Evolutionary conservation across 2,797 vertebrate genomes (phyloP).

Genomic region (Cyprinella venusta): DNA sequence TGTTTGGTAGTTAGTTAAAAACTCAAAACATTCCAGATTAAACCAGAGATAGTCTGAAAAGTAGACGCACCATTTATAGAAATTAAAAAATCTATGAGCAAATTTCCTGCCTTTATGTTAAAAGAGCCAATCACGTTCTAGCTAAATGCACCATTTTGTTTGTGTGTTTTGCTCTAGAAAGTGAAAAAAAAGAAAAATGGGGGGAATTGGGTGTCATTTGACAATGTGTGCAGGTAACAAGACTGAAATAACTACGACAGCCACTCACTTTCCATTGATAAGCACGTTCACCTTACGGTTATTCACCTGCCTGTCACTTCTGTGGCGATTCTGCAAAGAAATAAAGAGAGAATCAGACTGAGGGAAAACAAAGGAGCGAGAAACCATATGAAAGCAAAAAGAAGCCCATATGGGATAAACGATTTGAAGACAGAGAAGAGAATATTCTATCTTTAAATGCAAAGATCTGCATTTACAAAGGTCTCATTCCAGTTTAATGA

Average conservation of each 20-base stretch:
- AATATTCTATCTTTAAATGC: background rate
- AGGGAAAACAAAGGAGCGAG: too few species aligned
- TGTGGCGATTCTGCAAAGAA: constrained; percentile 87
- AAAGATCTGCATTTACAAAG: background rate
- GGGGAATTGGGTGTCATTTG: background rate
- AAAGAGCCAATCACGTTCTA: background rate
- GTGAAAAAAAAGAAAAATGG: too few species aligned
- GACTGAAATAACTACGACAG: background rate
- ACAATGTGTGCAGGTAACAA: constrained; percentile 6
- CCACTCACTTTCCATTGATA: constrained; percentile 86
- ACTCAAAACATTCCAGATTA: background rate
- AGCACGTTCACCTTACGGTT: constrained; percentile 89
- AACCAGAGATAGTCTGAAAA: background rate
- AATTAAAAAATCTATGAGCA: background rate
- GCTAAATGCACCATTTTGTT: background rate
- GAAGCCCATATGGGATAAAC: background rate
- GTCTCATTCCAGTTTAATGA: constrained; percentile 14
- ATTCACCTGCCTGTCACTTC: constrained; percentile 91
- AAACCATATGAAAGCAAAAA: background rate
- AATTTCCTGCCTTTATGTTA: background rate
- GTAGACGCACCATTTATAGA: background rate
- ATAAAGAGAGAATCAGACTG: background rate
- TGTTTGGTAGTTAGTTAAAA: background rate
- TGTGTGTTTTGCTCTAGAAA: background rate
- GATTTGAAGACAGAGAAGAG: background rate